A percentile compares a stretch with the other conserved stretches of the same genome.
Conservation (phyloP, 2,113 vertebrate species). For the Bufo bufo region DNA sequence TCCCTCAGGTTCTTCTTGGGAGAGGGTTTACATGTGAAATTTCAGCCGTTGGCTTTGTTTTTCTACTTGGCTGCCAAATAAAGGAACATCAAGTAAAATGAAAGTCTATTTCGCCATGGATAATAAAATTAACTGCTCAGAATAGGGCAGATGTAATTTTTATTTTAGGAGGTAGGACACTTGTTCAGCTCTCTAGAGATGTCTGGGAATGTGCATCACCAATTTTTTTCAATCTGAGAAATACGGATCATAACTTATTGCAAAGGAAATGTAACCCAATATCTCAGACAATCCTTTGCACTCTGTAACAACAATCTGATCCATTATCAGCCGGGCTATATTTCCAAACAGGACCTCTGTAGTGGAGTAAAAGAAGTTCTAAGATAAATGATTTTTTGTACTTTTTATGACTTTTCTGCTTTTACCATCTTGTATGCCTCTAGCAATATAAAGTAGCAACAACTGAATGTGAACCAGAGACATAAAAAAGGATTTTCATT, state of each 20-base stretch:
- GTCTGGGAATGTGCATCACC: constrained; percentile 58
- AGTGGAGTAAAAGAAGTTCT: constrained; percentile 18
- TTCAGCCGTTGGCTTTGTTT: constrained; percentile 54
- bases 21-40: constrained; percentile 58
- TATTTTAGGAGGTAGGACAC: constrained; percentile 55
- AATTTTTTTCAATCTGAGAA: constrained; percentile 57
- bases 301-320: constrained; percentile 51
- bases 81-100: constrained; percentile 51
- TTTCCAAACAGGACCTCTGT: constrained; percentile 45
- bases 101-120: constrained; percentile 53
- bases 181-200: constrained; percentile 54
- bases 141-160: constrained; percentile 58
- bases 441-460: neutral
- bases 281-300: constrained; percentile 54
- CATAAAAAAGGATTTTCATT: constrained; percentile 4
- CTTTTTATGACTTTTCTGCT: constrained; percentile 35
- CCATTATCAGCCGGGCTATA: constrained; percentile 54
- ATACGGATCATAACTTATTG: constrained; percentile 53
- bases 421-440: constrained; percentile 17
- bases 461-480: neutral
- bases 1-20: constrained; percentile 55
- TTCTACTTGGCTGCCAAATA: constrained; percentile 51
- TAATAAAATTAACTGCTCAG: constrained; percentile 56
- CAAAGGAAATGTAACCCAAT: constrained; percentile 59
- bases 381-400: constrained; percentile 23